phyloP scores from a whole-genome alignment of 2,888 invertebrate genomes.

The Panorpa germanica region DNA sequence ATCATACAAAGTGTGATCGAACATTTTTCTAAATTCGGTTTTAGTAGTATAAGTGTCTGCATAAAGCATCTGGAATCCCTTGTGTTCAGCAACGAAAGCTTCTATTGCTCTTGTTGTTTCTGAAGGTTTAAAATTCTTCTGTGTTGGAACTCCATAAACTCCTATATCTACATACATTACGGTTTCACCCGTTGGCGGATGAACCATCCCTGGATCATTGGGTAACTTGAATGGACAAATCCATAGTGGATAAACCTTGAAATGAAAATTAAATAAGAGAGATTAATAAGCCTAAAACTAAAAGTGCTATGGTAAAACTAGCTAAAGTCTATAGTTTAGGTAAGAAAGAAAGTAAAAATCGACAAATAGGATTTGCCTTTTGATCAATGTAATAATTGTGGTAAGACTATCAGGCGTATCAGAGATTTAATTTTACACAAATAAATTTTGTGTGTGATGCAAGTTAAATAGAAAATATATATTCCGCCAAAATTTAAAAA shows the following conservation, averaged over 20 bases:
- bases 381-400: too few species aligned
- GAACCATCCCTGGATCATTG: slow-evolving; percentile 50
- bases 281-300: too few species aligned
- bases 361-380: too few species aligned
- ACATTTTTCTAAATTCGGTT: slow-evolving; percentile 62
- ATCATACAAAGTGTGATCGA: slow-evolving; percentile 59
- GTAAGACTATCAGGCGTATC: too few species aligned
- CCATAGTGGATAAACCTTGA: slow-evolving; percentile 65
- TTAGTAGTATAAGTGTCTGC: slow-evolving; percentile 58
- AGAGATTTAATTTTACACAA: too few species aligned
- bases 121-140: slow-evolving; percentile 36
- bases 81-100: slow-evolving; percentile 41
- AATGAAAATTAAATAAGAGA: too few species aligned
- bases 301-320: not conserved
- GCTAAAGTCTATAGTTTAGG: not conserved
- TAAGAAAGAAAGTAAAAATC: slow-evolving; percentile 6
- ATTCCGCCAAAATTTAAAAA: too few species aligned
- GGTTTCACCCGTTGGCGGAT: slow-evolving; percentile 25
- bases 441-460: too few species aligned
- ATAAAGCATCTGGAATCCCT: slow-evolving; percentile 70
- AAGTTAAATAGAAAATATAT: too few species aligned
- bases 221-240: slow-evolving; percentile 59
- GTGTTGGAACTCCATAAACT: slow-evolving; percentile 57
- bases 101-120: slow-evolving; percentile 48
- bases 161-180: slow-evolving; percentile 65